These are phyloP conservation scores for Spicauda simplicius DNA, from an alignment of 2,888 invertebrate genomes.

Conservation along the genomic window DNA sequence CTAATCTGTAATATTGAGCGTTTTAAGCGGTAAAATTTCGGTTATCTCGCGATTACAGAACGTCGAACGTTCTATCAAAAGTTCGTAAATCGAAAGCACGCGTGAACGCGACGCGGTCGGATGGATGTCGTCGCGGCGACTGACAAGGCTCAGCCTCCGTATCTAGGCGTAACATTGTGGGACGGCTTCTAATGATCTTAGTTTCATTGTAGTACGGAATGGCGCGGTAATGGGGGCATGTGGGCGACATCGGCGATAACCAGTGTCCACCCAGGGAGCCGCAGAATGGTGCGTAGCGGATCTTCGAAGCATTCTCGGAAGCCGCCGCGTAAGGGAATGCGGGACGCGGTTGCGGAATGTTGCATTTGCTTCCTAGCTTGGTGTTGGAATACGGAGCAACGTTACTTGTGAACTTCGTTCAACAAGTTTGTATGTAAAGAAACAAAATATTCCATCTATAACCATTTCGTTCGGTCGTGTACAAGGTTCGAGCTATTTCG, in stretches of 20 bases:
- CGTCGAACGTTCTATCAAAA: slow-evolving; percentile 22
- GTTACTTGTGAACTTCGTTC: slow-evolving; percentile 3
- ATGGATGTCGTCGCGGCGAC: slow-evolving; percentile 74
- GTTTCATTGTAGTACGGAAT: slow-evolving; percentile 68
- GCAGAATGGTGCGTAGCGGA: slow-evolving; percentile 58
- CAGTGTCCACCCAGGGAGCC: slow-evolving; percentile 54
- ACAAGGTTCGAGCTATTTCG: too few species aligned
- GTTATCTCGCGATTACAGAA: slow-evolving; percentile 13
- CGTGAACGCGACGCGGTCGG: slow-evolving; percentile 64
- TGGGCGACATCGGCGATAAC: slow-evolving; percentile 61
- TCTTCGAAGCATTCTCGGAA: slow-evolving; percentile 68
- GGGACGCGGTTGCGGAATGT: slow-evolving; percentile 68
- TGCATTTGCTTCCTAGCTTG: slow-evolving; percentile 52
- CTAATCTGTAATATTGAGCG: slow-evolving; percentile 51
- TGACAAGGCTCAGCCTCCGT: slow-evolving; percentile 60
- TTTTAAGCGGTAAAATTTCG: slow-evolving; percentile 39
- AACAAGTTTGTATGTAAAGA: background rate
- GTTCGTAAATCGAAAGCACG: slow-evolving; percentile 50
- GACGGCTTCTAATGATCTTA: slow-evolving; percentile 73
- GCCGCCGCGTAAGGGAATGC: slow-evolving; percentile 69
- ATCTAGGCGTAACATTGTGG: slow-evolving; percentile 62
- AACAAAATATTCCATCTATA: too few species aligned
- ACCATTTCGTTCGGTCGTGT: too few species aligned
- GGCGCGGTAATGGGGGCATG: slow-evolving; percentile 64
- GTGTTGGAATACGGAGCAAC: slow-evolving; percentile 31